phyloP scores from a whole-genome alignment of 23 tunicate genomes.

The Halocynthia roretzi region DNA sequence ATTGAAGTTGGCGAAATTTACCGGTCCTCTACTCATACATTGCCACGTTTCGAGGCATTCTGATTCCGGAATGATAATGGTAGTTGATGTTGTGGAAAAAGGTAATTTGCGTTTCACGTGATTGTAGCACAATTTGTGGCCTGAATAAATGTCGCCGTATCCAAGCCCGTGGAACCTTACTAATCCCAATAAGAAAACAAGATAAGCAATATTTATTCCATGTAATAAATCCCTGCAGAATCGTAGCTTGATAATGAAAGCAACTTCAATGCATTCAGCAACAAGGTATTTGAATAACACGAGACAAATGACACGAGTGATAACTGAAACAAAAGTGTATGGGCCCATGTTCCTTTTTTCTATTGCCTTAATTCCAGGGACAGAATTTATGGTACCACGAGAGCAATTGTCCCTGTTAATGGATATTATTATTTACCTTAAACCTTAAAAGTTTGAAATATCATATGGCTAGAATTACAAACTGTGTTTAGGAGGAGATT shows the following conservation, averaged over 20 bases:
- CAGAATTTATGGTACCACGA: no score
- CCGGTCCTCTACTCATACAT: constrained; percentile 44
- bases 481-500: neutral
- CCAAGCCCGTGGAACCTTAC: neutral
- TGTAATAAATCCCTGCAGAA: no score
- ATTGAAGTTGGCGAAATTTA: constrained; percentile 25
- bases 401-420: no score
- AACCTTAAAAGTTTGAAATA: neutral
- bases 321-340: no score
- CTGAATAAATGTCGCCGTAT: neutral
- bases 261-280: no score
- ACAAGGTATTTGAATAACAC: no score
- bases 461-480: neutral
- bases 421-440: no score
- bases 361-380: no score
- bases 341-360: no score
- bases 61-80: constrained; percentile 69
- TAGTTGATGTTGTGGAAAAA: constrained; percentile 16
- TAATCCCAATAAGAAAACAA: neutral
- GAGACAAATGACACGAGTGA: no score
- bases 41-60: constrained; percentile 51
- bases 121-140: neutral
- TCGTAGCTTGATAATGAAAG: no score
- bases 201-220: no score
- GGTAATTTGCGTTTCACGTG: neutral